Base-by-base conservation (phyloP, 64 coral and sea anemone species). In the Stichodactyla mertensii region DNA sequence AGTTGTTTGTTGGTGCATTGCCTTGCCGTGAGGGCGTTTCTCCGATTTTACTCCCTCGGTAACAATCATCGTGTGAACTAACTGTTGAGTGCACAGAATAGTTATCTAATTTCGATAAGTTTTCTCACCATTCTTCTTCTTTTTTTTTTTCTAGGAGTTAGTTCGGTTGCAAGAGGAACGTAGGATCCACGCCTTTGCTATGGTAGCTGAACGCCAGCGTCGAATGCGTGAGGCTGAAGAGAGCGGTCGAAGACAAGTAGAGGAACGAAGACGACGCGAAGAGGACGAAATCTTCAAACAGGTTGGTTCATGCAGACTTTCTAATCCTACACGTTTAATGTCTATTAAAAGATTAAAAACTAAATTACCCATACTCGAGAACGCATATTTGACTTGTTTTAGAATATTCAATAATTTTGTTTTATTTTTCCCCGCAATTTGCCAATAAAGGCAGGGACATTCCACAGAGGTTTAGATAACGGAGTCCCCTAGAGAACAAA, bases 271-370 rank as follows among this genome's bases (percentile, higher is more conserved):
- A 13, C 71, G 97, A 77, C 87, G 97, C 87, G 97, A 99, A 55
- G 97, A 99, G 62, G 97, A 99, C 55, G 97, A 99, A 57, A 92
- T 99, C 9, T 99, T 99, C 64, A 99, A 99, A 78, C 97, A 99
- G 97, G 97, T 99, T 87, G 6, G 82, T 20, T 31, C 5, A 74
- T 4, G 24, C 22, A 61, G 36, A 45, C 56, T 0, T 58, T 58
- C 0, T 15, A 58, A 58, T 9, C 14, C 56, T 58, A 11, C 4
- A 4, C 9, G 36, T 45, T 69, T 22, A 5, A 24, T 69, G 18
- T 22, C 64, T 26, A 74, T n/a, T 74, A 4, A 0, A 74, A 27
- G 36, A 45, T 45, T 45, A 45, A 45, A 45, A 45, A 45, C 36
- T 45, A 45, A 45, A 45, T 45, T 45, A 45, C 36, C 36, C 36